Conservation (phyloP, 92 coral and sea anemone species). For the Parazoanthus atlanticus region DNA sequence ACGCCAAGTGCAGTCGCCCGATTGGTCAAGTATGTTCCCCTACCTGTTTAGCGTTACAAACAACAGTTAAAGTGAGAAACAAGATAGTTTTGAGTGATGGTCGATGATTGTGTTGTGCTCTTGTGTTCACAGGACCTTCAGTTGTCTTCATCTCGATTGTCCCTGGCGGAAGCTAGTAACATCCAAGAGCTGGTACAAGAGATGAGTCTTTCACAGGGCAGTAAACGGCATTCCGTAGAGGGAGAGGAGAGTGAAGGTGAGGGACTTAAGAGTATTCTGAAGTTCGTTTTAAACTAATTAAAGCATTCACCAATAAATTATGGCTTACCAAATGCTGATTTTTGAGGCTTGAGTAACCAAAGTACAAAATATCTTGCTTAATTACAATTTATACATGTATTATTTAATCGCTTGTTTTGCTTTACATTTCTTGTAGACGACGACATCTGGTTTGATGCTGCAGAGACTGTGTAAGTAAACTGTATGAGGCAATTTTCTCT, state of each 20-base stretch:
- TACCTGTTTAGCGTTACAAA: not conserved
- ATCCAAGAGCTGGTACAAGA: constrained; percentile 66
- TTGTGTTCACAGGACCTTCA: constrained; percentile 52
- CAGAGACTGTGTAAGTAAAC: constrained; percentile 57
- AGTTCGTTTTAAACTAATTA: not conserved
- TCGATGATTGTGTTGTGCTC: not conserved
- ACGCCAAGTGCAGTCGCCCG: not conserved
- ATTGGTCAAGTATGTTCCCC: not conserved
- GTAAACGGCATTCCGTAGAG: not conserved
- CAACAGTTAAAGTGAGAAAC: constrained; percentile 5
- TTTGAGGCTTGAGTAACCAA: no score
- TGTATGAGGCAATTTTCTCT: not conserved
- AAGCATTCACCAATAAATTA: not conserved
- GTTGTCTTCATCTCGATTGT: constrained; percentile 81
- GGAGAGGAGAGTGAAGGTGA: constrained; percentile 25
- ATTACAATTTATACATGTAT: not conserved
- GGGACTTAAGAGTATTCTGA: not conserved
- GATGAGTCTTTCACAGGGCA: constrained; percentile 35
- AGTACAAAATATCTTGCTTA: not conserved
- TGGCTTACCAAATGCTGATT: not conserved
- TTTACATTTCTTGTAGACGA: constrained; percentile 44
- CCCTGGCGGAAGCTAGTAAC: constrained; percentile 81
- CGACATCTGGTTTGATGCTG: constrained; percentile 77
- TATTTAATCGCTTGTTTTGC: not conserved
- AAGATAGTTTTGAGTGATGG: not conserved